Evolutionary conservation across 2,113 vertebrate species (phyloP).

Genomic region (Pelusios castaneus): DNA sequence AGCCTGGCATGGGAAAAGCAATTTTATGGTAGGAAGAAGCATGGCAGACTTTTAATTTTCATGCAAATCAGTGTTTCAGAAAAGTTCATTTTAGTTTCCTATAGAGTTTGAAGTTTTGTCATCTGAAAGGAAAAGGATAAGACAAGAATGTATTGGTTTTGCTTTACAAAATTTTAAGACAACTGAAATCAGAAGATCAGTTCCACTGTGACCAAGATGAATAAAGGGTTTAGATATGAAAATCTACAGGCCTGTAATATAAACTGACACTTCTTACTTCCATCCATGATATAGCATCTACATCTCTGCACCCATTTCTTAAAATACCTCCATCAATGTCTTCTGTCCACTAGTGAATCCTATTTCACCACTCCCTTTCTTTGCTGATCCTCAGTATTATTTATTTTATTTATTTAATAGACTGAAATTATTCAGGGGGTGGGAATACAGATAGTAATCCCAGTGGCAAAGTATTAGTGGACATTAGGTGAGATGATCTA

Average conservation of each 20-base stretch:
- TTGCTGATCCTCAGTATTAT: not conserved
- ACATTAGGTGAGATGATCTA: not conserved
- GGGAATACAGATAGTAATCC: not conserved
- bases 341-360: not conserved
- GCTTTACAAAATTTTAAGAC: not conserved
- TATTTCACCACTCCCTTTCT: not conserved
- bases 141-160: not conserved
- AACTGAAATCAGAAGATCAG: not conserved
- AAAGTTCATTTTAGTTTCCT: not conserved
- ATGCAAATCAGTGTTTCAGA: not conserved
- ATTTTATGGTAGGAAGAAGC: not conserved
- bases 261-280: not conserved
- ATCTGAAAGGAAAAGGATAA: not conserved
- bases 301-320: not conserved
- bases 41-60: conserved; percentile 3
- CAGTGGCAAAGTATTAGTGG: not conserved
- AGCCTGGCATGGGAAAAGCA: conserved; percentile 6
- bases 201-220: not conserved
- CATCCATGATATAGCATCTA: not conserved
- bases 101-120: not conserved
- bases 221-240: not conserved
- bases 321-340: not conserved
- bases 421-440: not conserved
- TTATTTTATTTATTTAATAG: not conserved
- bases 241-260: not conserved